phyloP scores from a whole-genome alignment of 2,113 vertebrate genomes.

The Gallinago undulata region DNA sequence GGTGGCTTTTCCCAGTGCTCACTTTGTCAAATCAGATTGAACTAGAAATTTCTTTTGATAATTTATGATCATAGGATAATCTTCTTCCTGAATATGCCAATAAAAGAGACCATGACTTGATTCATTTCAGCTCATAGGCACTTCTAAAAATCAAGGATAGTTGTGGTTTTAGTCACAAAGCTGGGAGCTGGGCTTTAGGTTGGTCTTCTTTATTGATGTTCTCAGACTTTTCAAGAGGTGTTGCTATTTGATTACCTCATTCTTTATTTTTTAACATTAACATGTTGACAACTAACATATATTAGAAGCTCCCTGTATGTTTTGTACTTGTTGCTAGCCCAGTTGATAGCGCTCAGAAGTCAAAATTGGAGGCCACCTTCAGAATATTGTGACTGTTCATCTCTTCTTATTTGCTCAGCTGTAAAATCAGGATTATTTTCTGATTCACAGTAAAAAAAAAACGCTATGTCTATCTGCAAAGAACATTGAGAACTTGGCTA shows the following conservation, averaged over 20 bases:
- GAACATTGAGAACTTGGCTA: neutral
- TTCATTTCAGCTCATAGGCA: neutral
- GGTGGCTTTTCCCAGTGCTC: neutral
- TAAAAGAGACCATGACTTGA: neutral
- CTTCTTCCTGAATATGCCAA: neutral
- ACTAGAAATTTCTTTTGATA: neutral
- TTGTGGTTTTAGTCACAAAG: neutral
- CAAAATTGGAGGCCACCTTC: neutral
- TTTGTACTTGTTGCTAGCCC: neutral
- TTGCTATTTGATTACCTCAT: accelerated
- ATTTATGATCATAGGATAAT: neutral
- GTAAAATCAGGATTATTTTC: neutral
- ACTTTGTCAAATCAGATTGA: neutral
- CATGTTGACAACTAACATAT: neutral
- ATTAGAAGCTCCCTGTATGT: neutral
- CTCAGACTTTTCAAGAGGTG: neutral
- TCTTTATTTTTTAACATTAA: neutral
- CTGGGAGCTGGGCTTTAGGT: neutral
- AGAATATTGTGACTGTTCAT: neutral
- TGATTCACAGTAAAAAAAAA: neutral
- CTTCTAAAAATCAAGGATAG: neutral
- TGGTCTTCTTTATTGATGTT: neutral
- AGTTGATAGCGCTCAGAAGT: neutral
- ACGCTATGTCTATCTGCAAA: accelerated
- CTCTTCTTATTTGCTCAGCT: neutral